Conservation (phyloP, 2,113 vertebrate genomes). For the Oryzias woworae region DNA sequence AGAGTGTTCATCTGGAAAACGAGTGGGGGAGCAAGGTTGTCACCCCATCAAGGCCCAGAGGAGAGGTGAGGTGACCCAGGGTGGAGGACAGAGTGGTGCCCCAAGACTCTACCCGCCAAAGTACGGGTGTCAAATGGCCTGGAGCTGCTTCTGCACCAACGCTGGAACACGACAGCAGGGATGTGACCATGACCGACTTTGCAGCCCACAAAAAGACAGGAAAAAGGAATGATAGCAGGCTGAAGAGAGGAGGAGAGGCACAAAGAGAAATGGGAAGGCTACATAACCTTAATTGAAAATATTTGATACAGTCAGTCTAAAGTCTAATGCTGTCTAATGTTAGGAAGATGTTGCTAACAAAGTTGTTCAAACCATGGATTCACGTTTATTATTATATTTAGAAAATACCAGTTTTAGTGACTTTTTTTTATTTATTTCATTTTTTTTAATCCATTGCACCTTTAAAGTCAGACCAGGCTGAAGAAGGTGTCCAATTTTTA, state of each 20-base stretch:
- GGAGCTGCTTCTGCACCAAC: conserved; percentile 48
- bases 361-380: no score
- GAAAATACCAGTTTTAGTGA: no score
- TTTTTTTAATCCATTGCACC: no score
- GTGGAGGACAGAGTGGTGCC: conserved; percentile 66
- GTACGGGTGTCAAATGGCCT: conserved; percentile 68
- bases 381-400: no score
- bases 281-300: conserved; percentile 68
- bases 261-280: conserved; percentile 43
- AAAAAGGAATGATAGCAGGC: conserved; percentile 61
- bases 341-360: no score
- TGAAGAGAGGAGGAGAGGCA: conserved; percentile 38
- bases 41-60: conserved; percentile 61
- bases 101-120: conserved; percentile 64
- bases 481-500: no score
- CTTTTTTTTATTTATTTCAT: no score
- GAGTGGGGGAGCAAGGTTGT: conserved; percentile 27
- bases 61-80: conserved; percentile 66
- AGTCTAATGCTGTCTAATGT: no score
- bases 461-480: no score
- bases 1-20: conserved; percentile 50
- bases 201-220: conserved; percentile 65
- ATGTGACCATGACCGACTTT: conserved; percentile 78
- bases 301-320: conserved; percentile 26
- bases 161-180: conserved; percentile 56